Base-by-base conservation (phyloP, 2,113 vertebrate genomes). In the Opisthocomus hoazin region DNA sequence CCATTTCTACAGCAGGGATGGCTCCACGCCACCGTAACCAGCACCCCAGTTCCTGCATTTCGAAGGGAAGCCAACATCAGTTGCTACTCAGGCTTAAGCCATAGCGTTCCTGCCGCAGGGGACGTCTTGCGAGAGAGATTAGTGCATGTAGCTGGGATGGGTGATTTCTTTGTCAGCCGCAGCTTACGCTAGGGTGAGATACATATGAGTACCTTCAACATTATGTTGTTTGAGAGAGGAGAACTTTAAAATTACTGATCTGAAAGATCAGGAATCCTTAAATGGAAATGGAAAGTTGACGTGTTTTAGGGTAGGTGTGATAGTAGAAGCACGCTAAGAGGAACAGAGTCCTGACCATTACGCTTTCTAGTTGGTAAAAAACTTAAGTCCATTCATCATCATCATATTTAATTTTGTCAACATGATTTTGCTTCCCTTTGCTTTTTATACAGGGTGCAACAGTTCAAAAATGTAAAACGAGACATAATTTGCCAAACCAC, bases 1-100 rank as follows among this genome's bases (percentile, higher is more conserved):
- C 86, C 29, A 4, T 57, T 92, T n/a, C 68, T 66, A 15, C 90
- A 86, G 71, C 75, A n/a, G 58, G 75, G 54, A 70, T 89, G 93
- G 91, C 89, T 89, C 83, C 27, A 19, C 18, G 68, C 64, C 80
- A 84, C 39, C 2, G 20, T 80, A 84, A 80, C 63, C 80, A 41
- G 54, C 51, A 34, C 54, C 50, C 1, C 12, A 14, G 82, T 94
- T 94, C 73, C 87, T 89, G 80, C 19, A 0, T 78, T 66, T 77
- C 4, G 6, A 9, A 16, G 24, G 51, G 29, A 68, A 89, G 65
- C 14, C 87, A 78, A 17, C 56, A 6, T 34, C 18, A 21, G 93
- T 87, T 90, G 87, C 86, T 95, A 46, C 16, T 88, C 79, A 15
- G n/a, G 60, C 39, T 53, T 74, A 84, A 56, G 87, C 74, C 36